Conservation (phyloP, 2,113 vertebrate genomes). For the Elephantulus edwardii region DNA sequence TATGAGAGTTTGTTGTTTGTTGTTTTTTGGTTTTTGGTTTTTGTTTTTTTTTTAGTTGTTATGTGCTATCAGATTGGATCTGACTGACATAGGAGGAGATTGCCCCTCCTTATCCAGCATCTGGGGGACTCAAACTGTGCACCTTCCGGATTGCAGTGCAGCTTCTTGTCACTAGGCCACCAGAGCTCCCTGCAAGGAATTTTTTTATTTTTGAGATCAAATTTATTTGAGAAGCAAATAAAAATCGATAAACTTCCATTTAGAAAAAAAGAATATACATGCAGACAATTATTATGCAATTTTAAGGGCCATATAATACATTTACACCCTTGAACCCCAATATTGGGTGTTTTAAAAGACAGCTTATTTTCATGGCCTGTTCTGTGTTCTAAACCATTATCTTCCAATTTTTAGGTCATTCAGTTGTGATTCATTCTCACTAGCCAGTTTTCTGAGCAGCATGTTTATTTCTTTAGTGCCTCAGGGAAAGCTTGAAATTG, state of each 20-base stretch:
- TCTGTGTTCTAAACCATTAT: background rate
- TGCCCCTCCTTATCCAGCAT: too few relatives aligned
- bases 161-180: too few relatives aligned
- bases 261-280: background rate
- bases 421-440: background rate
- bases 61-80: too few relatives aligned
- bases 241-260: background rate
- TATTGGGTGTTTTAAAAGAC: background rate
- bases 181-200: too few relatives aligned
- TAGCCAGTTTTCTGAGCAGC: background rate
- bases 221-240: background rate
- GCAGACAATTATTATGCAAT: background rate
- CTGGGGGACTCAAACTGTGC: too few relatives aligned
- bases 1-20: too few relatives aligned
- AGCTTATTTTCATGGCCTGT: background rate
- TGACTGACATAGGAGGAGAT: too few relatives aligned
- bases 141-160: too few relatives aligned
- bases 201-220: background rate
- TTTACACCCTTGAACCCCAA: background rate
- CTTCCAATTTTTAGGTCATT: background rate
- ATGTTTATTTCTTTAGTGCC: background rate
- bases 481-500: background rate
- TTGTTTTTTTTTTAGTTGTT: too few relatives aligned
- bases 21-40: too few relatives aligned
- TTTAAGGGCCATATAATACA: background rate